Evolutionary conservation across 2,888 invertebrate species (phyloP).

Genomic region (Sarcophaga caerulescens): DNA sequence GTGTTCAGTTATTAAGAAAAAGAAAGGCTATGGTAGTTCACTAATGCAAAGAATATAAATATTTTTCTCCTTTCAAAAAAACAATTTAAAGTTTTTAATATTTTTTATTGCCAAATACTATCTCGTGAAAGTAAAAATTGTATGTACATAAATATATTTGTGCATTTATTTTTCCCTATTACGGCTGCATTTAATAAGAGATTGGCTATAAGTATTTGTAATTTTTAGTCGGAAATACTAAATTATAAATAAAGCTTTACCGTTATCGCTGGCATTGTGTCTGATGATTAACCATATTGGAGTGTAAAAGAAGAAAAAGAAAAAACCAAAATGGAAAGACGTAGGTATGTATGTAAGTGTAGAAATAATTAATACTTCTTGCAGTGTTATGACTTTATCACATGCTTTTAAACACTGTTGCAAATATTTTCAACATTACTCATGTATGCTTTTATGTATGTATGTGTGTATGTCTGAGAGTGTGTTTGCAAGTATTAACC

Average conservation of each 20-base stretch:
- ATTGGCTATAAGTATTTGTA: no score
- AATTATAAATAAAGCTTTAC: background rate
- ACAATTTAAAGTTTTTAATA: no score
- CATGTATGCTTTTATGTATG: background rate
- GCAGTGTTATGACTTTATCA: constrained; percentile 33
- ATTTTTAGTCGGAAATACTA: background rate
- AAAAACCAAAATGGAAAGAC: background rate
- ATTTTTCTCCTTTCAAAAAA: no score
- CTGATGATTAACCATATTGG: background rate
- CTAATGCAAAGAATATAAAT: no score
- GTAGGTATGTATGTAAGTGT: background rate
- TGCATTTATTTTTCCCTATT: no score
- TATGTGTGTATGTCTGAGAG: background rate
- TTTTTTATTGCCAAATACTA: no score
- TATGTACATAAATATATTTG: no score
- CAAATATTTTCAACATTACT: background rate
- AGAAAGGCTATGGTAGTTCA: no score
- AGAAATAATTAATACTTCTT: background rate
- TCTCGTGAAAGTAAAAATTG: no score
- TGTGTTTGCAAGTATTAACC: background rate
- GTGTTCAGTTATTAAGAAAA: no score
- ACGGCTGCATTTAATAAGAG: no score
- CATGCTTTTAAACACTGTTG: constrained; percentile 31
- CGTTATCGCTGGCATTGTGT: background rate
- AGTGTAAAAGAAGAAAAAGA: background rate